These are phyloP conservation scores for Amphipyra tragopoginis DNA, from an alignment of 2,888 invertebrate genomes.

Conservation along the genomic window DNA sequence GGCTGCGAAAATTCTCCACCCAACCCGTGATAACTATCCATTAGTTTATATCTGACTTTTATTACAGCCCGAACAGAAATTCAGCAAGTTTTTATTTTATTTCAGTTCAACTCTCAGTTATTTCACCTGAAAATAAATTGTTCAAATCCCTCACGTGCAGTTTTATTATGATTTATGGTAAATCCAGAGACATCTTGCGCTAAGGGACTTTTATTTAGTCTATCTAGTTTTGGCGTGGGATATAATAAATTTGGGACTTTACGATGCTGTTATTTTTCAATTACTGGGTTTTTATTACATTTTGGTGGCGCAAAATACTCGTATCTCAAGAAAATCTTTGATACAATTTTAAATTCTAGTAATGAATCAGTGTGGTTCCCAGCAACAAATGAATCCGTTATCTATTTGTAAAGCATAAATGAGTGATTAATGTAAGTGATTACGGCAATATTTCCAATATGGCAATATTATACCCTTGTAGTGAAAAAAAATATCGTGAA, in stretches of 20 bases:
- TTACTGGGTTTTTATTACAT: slow-evolving; percentile 23
- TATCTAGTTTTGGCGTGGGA: slow-evolving; percentile 34
- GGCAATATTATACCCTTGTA: too few species aligned
- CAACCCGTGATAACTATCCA: slow-evolving; percentile 48
- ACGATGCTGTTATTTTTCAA: slow-evolving; percentile 50
- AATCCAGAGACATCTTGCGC: slow-evolving; percentile 51
- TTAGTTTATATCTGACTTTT: slow-evolving; percentile 47
- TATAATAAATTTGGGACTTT: slow-evolving; percentile 47
- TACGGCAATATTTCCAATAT: too few species aligned
- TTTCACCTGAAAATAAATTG: slow-evolving; percentile 60
- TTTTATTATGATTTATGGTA: slow-evolving; percentile 62
- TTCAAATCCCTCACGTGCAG: slow-evolving; percentile 60
- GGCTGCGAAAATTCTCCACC: slow-evolving; percentile 30
- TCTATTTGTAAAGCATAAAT: too few species aligned
- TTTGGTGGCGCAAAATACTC: too few species aligned
- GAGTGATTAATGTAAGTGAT: too few species aligned
- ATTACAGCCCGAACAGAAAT: slow-evolving; percentile 43
- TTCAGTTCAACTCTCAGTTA: slow-evolving; percentile 47
- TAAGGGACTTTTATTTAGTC: slow-evolving; percentile 49
- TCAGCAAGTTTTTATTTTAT: slow-evolving; percentile 50
- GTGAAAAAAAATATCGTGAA: too few species aligned
- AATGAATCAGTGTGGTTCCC: too few species aligned
- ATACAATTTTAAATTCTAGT: too few species aligned
- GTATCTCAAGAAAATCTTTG: too few species aligned
- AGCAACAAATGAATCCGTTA: too few species aligned